Percentiles rank a stretch among this genome's conserved stretches.
Conservation (phyloP, 2,888 invertebrate species). For the Lochmaea crataegi region DNA sequence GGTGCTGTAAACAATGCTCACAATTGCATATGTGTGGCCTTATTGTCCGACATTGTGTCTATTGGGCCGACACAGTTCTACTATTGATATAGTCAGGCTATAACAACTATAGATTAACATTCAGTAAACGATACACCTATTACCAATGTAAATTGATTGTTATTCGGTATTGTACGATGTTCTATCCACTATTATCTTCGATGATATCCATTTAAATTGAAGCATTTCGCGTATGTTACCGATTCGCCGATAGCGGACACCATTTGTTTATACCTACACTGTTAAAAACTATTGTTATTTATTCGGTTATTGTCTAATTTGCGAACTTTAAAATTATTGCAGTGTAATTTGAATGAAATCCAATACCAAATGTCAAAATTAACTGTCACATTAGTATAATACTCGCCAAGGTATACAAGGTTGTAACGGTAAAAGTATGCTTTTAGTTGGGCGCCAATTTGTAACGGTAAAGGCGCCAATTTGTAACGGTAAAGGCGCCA, state of each 20-base stretch:
- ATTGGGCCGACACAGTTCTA: conserved; percentile 61
- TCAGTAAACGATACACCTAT: conserved; percentile 64
- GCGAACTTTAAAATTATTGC: background rate
- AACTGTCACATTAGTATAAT: no score
- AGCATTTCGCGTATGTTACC: conserved; percentile 32
- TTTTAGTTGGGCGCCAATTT: no score
- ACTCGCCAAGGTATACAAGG: no score
- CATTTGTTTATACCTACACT: conserved; percentile 8
- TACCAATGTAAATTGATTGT: conserved; percentile 64
- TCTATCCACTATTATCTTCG: conserved; percentile 47
- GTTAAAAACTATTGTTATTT: conserved; percentile 10
- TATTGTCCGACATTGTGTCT: conserved; percentile 61
- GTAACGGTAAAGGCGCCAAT: no score
- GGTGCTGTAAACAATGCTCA: conserved; percentile 60
- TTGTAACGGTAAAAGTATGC: no score
- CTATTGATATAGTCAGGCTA: conserved; percentile 63
- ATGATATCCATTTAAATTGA: conserved; percentile 44
- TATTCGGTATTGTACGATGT: conserved; percentile 55
- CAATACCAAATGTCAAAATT: no score
- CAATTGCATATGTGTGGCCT: conserved; percentile 62
- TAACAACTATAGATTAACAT: conserved; percentile 64
- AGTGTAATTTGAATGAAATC: no score
- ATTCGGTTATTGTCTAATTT: background rate
- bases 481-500: no score
- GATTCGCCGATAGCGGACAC: conserved; percentile 25